Conservation (phyloP, 2,888 invertebrate species). For the Leptura quadrifasciata region DNA sequence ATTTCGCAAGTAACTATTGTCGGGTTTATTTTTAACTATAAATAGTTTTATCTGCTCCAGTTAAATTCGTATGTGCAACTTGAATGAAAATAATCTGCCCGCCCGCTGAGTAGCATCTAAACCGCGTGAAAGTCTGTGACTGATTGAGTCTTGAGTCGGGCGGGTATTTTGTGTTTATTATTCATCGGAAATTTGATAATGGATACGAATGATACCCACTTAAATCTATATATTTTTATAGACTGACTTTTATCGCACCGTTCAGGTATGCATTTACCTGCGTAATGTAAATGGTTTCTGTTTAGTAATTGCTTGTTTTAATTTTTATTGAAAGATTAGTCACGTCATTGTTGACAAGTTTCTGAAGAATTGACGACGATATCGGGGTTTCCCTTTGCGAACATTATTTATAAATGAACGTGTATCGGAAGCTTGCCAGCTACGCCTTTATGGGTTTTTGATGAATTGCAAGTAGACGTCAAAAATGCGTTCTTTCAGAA, state of each 20-base stretch:
- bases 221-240: not conserved
- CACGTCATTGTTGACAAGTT: not conserved
- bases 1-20: not conserved
- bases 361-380: not conserved
- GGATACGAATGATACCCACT: not conserved
- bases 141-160: constrained; percentile 12
- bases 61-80: not conserved
- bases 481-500: no score
- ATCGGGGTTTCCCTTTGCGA: not conserved
- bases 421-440: not conserved
- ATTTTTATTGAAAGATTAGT: not conserved
- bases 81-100: not conserved
- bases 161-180: not conserved
- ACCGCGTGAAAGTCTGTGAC: constrained; percentile 14
- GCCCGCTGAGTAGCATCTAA: not conserved
- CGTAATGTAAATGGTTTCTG: not conserved
- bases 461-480: no score
- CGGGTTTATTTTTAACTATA: not conserved
- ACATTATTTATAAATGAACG: not conserved
- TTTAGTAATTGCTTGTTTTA: not conserved
- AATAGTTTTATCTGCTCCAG: not conserved
- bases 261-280: not conserved
- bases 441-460: no score
- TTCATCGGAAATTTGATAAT: constrained; percentile 30
- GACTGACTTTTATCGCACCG: not conserved